A percentile compares a stretch with the other conserved stretches of the same genome.
Evolutionary conservation across 2,888 invertebrate species (phyloP).

Genomic region (Ochropleura leucogaster): DNA sequence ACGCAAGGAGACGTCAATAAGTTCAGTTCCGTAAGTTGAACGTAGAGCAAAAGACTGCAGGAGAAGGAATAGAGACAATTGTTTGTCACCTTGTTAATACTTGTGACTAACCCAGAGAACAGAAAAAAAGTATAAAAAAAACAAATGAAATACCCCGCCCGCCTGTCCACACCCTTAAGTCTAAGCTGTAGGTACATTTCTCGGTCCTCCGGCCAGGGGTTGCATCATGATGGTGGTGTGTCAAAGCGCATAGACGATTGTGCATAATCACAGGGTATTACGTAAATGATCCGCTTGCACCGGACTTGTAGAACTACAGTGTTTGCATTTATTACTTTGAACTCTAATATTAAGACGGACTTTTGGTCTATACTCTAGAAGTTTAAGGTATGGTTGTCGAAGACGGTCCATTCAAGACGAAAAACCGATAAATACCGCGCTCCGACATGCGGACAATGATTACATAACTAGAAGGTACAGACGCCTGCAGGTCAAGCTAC

Average conservation of each 20-base stretch:
- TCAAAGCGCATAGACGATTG: constrained; percentile 64
- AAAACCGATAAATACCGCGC: not conserved
- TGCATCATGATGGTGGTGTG: constrained; percentile 31
- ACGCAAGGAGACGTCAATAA: not conserved
- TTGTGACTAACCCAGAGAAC: not conserved
- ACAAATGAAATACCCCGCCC: too few species aligned
- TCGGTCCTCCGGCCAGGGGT: constrained; percentile 31
- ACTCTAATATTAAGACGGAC: constrained; percentile 5
- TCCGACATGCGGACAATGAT: too few species aligned
- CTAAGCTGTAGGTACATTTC: constrained; percentile 23
- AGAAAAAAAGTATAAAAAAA: not conserved
- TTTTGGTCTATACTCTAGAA: not conserved
- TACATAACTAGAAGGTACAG: too few species aligned
- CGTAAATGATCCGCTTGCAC: constrained; percentile 55
- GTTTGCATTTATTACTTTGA: constrained; percentile 44
- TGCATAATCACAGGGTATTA: constrained; percentile 60
- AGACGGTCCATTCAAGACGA: not conserved
- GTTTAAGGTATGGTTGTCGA: not conserved
- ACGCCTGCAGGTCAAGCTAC: too few species aligned
- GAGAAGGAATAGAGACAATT: not conserved
- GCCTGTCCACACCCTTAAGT: constrained; percentile 30
- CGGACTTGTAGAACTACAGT: constrained; percentile 21
- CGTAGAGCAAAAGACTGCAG: not conserved
- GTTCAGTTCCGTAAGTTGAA: not conserved
- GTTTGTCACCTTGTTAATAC: not conserved